Evolutionary conservation across 2,888 invertebrate species (phyloP).

Genomic region (Tolmerus cingulatus): DNA sequence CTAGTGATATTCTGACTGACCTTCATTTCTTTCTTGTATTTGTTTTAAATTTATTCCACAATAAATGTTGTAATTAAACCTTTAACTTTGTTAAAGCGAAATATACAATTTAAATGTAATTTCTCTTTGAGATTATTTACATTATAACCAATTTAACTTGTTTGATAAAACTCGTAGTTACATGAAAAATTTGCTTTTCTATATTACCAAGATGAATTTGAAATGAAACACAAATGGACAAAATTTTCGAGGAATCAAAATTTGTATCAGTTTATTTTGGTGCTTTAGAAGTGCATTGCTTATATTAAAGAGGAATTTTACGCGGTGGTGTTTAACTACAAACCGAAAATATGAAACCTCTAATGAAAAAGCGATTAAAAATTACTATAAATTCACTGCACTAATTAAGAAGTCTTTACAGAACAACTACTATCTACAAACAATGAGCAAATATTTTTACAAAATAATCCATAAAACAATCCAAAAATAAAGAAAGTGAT

Average conservation of each 20-base stretch:
- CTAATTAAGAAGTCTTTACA: constrained; percentile 5
- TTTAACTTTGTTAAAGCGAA: too few species aligned
- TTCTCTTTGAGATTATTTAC: too few species aligned
- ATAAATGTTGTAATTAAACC: too few species aligned
- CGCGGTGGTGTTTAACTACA: neutral
- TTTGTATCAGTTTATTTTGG: neutral
- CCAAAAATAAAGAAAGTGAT: neutral
- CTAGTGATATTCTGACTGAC: too few species aligned
- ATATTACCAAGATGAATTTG: neutral
- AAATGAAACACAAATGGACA: constrained; percentile 23
- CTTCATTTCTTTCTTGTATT: too few species aligned
- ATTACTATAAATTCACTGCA: constrained; percentile 4
- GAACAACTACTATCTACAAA: constrained; percentile 15
- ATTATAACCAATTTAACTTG: too few species aligned
- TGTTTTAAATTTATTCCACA: too few species aligned
- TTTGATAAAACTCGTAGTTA: too few species aligned
- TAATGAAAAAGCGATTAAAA: constrained; percentile 1
- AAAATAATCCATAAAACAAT: neutral
- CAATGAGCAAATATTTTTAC: neutral
- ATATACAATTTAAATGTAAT: too few species aligned
- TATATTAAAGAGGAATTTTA: neutral
- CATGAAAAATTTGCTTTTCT: too few species aligned
- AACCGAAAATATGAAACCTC: neutral
- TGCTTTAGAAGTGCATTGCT: constrained; percentile 12
- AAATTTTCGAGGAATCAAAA: neutral